These are phyloP conservation scores for Leucosticte australis DNA, from an alignment of 2,113 vertebrate species.

Conservation along the genomic window DNA sequence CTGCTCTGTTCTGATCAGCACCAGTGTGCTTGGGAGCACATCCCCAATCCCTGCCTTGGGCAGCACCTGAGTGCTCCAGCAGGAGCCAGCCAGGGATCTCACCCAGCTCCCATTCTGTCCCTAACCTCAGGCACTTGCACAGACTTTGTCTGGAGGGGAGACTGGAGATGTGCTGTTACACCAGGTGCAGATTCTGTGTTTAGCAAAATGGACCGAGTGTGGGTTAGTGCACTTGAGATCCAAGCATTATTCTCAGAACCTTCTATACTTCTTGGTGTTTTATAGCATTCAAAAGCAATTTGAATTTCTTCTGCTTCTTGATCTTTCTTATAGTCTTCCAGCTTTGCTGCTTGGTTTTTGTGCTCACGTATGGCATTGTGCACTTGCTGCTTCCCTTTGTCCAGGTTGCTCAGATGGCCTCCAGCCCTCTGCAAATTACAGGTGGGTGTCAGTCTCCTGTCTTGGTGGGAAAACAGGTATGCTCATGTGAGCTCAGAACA, in stretches of 20 bases:
- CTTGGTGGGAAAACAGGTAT: not conserved
- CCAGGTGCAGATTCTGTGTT: not conserved
- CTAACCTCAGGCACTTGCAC: not conserved
- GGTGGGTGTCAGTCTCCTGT: not conserved
- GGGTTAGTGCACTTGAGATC: not conserved
- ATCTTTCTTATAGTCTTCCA: not conserved
- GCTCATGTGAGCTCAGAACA: not conserved
- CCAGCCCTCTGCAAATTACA: not conserved
- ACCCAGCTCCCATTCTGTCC: not conserved
- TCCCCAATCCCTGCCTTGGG: not conserved
- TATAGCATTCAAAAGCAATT: not conserved
- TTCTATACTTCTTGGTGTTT: not conserved
- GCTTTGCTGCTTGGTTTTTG: not conserved
- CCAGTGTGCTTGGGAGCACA: not conserved
- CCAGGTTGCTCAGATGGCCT: not conserved
- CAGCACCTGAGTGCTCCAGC: not conserved
- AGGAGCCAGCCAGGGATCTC: not conserved
- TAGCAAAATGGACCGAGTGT: not conserved
- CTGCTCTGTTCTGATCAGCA: not conserved
- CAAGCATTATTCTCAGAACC: not conserved
- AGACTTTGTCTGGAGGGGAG: accelerated
- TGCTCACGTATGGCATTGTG: not conserved
- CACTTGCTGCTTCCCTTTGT: not conserved
- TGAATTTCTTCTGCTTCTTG: not conserved
- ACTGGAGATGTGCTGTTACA: not conserved